Conservation (phyloP, 1,140 invertebrate genomes). For the Sitobion miscanthi region DNA sequence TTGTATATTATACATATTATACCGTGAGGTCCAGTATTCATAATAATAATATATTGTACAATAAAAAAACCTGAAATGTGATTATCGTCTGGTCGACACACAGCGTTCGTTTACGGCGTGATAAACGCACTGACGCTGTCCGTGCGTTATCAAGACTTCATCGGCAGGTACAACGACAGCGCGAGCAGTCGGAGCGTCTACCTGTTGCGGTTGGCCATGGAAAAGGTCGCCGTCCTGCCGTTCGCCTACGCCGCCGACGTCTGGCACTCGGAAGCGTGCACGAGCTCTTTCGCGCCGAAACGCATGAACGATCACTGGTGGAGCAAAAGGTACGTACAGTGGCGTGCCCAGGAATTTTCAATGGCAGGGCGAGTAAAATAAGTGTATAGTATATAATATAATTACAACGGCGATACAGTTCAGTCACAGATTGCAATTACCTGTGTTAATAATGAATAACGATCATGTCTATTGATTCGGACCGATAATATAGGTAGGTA, state of each 20-base stretch:
- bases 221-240: conserved; percentile 34
- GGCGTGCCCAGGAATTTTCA: neutral
- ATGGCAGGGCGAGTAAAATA: neutral
- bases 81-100: neutral
- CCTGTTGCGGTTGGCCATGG: conserved; percentile 11
- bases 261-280: neutral
- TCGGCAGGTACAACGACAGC: conserved; percentile 9
- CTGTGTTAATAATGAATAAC: too few species aligned
- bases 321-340: conserved; percentile 29
- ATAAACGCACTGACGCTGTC: conserved; percentile 26
- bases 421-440: too few species aligned
- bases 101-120: conserved; percentile 24
- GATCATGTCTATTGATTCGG: too few species aligned
- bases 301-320: conserved; percentile 42
- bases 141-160: conserved; percentile 31
- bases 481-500: too few species aligned
- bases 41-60: neutral
- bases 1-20: neutral
- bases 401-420: too few species aligned
- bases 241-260: neutral
- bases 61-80: neutral
- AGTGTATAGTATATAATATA: too few species aligned
- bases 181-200: neutral
- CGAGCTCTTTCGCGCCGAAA: conserved; percentile 19
- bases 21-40: neutral